phyloP scores from a whole-genome alignment of 2,113 vertebrate species.

The Hemiscyllium ocellatum region DNA sequence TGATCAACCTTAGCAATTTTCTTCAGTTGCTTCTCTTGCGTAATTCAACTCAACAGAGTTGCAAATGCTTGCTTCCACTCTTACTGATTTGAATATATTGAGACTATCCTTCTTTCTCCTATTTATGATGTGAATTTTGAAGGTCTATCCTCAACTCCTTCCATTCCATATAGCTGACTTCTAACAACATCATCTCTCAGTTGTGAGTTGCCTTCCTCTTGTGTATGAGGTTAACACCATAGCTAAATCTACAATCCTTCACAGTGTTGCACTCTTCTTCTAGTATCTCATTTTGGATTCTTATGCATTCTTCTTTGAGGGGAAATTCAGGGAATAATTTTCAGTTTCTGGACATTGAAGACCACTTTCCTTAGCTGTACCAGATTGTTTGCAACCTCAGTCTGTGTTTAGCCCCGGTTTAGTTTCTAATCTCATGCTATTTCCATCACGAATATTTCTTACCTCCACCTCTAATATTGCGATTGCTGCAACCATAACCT shows the following conservation, averaged over 20 bases:
- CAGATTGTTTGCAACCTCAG: neutral
- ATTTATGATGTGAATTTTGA: neutral
- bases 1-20: neutral
- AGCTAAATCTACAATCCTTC: neutral
- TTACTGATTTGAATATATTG: neutral
- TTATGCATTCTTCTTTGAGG: neutral
- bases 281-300: neutral
- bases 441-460: neutral
- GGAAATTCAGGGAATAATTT: neutral
- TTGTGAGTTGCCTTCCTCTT: neutral
- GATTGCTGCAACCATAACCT: neutral
- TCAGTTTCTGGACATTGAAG: neutral
- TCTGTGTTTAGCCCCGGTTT: neutral
- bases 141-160: neutral
- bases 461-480: neutral
- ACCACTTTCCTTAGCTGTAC: neutral
- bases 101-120: neutral
- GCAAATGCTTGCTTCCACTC: neutral
- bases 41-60: neutral
- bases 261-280: neutral
- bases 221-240: neutral
- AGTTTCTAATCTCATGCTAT: neutral
- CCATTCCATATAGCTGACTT: neutral
- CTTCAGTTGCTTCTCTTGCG: neutral
- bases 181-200: neutral